Evolutionary conservation across 2,797 vertebrate genomes (phyloP).

Genomic region (Anniella stebbinsi): DNA sequence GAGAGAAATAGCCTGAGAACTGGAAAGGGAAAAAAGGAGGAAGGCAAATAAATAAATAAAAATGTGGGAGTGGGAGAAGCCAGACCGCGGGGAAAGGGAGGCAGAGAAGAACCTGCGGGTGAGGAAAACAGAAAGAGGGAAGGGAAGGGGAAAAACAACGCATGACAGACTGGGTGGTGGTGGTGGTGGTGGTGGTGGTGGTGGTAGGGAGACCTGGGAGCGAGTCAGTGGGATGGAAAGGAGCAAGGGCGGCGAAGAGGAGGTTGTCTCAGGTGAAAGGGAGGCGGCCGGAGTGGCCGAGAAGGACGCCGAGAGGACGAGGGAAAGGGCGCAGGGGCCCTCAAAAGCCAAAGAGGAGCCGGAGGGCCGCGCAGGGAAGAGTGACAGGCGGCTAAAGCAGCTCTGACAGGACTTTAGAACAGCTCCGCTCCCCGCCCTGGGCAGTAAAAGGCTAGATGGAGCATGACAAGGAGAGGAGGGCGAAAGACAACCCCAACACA

Average conservation of each 20-base stretch:
- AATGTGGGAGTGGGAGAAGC: background rate
- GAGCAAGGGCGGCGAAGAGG: background rate
- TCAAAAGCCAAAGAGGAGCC: background rate
- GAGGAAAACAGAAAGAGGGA: no score
- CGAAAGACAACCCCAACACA: background rate
- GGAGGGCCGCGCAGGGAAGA: background rate
- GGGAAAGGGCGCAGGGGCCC: background rate
- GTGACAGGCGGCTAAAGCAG: background rate
- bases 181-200: background rate
- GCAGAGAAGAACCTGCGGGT: no score
- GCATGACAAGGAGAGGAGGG: background rate
- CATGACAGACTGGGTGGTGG: background rate
- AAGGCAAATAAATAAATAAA: background rate
- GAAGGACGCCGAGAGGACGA: background rate
- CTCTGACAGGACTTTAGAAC: background rate
- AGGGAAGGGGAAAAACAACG: no score
- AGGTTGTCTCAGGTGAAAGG: background rate
- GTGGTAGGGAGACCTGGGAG: background rate
- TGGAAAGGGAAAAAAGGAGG: background rate
- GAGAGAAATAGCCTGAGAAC: no score
- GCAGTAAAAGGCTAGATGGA: background rate
- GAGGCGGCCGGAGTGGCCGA: background rate
- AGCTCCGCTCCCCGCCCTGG: background rate
- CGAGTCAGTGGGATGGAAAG: background rate
- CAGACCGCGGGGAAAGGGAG: rapidly evolving